Evolutionary conservation across 2,888 invertebrate genomes (phyloP).

Genomic region (Therioaphis trifolii): DNA sequence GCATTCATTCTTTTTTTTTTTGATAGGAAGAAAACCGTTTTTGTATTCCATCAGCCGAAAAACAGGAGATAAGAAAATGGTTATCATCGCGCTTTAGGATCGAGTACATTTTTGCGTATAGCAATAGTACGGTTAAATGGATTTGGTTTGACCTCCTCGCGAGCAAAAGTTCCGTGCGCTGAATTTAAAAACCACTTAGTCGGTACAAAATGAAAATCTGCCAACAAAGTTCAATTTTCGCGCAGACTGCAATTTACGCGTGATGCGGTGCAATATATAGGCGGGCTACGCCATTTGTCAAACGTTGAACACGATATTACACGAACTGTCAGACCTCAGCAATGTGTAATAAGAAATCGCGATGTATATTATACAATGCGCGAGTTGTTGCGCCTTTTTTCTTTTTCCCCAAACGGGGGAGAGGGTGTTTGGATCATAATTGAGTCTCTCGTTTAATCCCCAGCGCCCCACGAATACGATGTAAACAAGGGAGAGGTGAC

Average conservation of each 20-base stretch:
- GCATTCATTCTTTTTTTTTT: slow-evolving; percentile 2
- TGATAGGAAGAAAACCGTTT: slow-evolving; percentile 16
- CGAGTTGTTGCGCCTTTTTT: slow-evolving; percentile 14
- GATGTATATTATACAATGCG: slow-evolving; percentile 19
- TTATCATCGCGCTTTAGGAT: slow-evolving; percentile 11
- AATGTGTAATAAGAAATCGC: slow-evolving; percentile 41
- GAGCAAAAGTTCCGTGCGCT: slow-evolving; percentile 5
- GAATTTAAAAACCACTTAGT: slow-evolving; percentile 39
- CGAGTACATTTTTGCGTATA: not conserved
- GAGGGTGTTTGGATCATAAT: slow-evolving; percentile 36
- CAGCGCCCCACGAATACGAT: slow-evolving; percentile 46
- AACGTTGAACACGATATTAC: not conserved
- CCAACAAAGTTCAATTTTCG: slow-evolving; percentile 9
- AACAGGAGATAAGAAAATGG: not conserved
- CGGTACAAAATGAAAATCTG: slow-evolving; percentile 12
- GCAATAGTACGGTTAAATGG: slow-evolving; percentile 26
- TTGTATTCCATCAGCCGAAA: slow-evolving; percentile 2
- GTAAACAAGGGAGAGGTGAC: slow-evolving; percentile 59
- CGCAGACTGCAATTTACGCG: not conserved
- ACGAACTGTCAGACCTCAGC: not conserved
- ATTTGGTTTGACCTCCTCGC: slow-evolving; percentile 14
- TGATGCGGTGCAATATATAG: too few relatives aligned
- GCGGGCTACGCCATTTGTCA: slow-evolving; percentile 26
- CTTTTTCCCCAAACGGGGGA: not conserved
- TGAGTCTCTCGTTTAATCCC: slow-evolving; percentile 48